Percentiles rank a stretch among this genome's conserved stretches.
Conservation (phyloP, 1,140 invertebrate species). For the Mizuhopecten yessoensis region DNA sequence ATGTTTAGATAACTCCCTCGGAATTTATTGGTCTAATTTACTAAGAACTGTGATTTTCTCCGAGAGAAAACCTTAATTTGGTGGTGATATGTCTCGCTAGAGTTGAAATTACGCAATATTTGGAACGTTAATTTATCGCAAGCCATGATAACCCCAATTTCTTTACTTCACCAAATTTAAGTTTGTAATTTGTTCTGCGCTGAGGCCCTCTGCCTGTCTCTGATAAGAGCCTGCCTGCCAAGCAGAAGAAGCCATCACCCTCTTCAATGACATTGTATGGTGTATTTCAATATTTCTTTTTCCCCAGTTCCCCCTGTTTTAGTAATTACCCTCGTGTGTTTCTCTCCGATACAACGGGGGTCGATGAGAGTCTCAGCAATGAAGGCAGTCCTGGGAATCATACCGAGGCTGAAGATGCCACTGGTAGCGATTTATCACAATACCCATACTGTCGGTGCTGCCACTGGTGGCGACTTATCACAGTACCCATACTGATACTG, state of each 20-base stretch:
- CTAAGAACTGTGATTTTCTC: slow-evolving; percentile 37
- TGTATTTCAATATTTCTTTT: slow-evolving; percentile 30
- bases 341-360: not conserved
- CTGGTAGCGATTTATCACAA: not conserved
- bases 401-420: not conserved
- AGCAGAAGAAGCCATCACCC: not conserved
- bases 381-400: not conserved
- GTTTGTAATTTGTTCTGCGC: slow-evolving; percentile 6
- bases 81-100: slow-evolving; percentile 37
- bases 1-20: slow-evolving; percentile 15
- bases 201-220: slow-evolving; percentile 2
- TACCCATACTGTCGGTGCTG: not conserved
- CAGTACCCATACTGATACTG: too few relatives aligned
- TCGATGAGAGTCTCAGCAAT: not conserved
- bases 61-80: slow-evolving; percentile 26
- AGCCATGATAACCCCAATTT: slow-evolving; percentile 38
- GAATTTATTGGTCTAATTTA: slow-evolving; percentile 25
- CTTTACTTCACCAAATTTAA: slow-evolving; percentile 22
- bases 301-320: not conserved
- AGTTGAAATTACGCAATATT: slow-evolving; percentile 29
- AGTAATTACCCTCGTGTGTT: slow-evolving; percentile 25
- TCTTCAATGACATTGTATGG: not conserved
- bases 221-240: not conserved
- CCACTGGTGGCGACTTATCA: not conserved
- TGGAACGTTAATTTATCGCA: slow-evolving; percentile 38